Base-by-base conservation (phyloP, 2,113 vertebrate species). In the Agelaius tricolor region DNA sequence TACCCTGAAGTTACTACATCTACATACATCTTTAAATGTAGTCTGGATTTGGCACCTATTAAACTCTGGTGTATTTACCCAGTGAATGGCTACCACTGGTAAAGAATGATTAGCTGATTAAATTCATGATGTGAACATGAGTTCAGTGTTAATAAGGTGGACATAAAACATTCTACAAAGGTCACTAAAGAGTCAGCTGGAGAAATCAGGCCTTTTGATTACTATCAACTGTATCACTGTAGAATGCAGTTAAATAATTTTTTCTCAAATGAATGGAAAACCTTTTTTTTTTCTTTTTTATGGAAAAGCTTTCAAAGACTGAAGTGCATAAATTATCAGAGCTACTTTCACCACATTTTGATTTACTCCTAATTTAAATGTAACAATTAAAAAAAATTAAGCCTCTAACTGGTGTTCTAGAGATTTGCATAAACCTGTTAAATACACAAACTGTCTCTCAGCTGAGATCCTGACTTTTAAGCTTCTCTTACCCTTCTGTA, bases 391-490 rank as follows among this genome's bases (percentile, higher is more conserved):
- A 94, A 92, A 93, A 85, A 85, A 71, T 2, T 10, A 66, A 82
- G 5, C 20, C n/a, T 67, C 18, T 93, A 82, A 87, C 54, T 79
- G 57, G 51, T 78, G 21, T 61, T 84, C 49, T 82, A 68, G 57
- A 94, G 66, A 85, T 93, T 79, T 97, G 37, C 81, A 73, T 96
- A 91, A 93, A 93, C 33, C 26, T 72, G n/a, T 81, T 84, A 95
- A 95, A 89, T 59, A 92, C 27, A 74, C 43, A 72, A 71, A 78
- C 52, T 46, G 15, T 39, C 7, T 91, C 30, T 87, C 37, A 76
- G 11, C 17, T 93, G 74, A 85, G 83, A 31, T 82, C 27, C 9
- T 81, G 44, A 82, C n/a, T 90, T 93, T 73, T 33, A 85, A 78
- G 33, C 47, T 85, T 73, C 18, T 84, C 58, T 66, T 74, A 84